A percentile compares a stretch with the other conserved stretches of the same genome.
Evolutionary conservation across 2,113 vertebrate genomes (phyloP).

Genomic region (Empidonax traillii): DNA sequence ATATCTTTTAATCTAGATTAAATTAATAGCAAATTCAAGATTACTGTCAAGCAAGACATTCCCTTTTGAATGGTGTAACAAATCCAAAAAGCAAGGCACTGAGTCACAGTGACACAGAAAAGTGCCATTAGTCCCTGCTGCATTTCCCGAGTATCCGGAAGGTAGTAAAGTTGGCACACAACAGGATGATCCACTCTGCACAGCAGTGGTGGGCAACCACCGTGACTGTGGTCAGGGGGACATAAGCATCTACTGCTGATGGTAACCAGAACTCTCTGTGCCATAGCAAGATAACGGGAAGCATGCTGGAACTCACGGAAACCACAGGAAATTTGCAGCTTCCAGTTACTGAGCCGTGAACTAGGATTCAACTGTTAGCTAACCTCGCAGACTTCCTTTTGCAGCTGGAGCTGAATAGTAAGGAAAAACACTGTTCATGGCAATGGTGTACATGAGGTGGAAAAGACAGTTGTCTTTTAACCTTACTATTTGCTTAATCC

Average conservation of each 20-base stretch:
- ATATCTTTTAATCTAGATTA: background rate
- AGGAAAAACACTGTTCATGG: background rate
- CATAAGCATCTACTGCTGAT: background rate
- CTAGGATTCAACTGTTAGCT: background rate
- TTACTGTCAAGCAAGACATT: background rate
- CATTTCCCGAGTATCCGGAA: background rate
- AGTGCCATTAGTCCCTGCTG: background rate
- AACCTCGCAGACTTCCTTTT: background rate
- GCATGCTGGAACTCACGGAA: background rate
- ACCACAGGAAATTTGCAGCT: background rate
- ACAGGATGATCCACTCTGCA: background rate
- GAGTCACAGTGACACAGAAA: background rate
- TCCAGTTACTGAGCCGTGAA: background rate
- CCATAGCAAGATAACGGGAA: background rate
- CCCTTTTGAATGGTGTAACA: background rate
- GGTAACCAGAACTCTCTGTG: background rate
- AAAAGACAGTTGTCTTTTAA: background rate
- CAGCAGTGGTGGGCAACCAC: background rate
- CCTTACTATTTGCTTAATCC: background rate
- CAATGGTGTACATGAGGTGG: background rate
- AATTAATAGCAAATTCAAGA: background rate
- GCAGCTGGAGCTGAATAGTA: background rate
- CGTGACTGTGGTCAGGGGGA: rapidly evolving
- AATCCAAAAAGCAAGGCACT: background rate
- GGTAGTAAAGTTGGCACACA: background rate